These are phyloP conservation scores for Nerophis lumbriciformis DNA, from an alignment of 2,113 vertebrate species.

Conservation along the genomic window DNA sequence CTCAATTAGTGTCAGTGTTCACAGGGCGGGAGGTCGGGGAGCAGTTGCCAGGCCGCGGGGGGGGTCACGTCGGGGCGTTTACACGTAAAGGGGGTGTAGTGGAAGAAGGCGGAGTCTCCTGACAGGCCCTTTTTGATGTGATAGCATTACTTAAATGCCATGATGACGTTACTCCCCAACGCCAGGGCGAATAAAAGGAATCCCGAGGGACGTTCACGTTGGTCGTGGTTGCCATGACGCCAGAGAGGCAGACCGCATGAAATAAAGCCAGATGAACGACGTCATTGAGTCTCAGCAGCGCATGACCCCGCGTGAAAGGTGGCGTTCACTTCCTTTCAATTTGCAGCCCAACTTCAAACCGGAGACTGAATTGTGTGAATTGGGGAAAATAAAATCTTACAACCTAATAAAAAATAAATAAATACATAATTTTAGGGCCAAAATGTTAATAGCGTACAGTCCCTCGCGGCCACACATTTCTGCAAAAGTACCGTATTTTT, in stretches of 20 bases:
- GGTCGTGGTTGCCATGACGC: conserved; percentile 25
- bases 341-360: no score
- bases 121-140: conserved; percentile 25
- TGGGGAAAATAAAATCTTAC: no score
- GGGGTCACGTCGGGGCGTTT: conserved; percentile 32
- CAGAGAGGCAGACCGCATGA: conserved; percentile 29
- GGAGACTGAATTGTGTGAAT: no score
- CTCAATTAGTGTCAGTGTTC: conserved; percentile 71
- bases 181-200: conserved; percentile 31
- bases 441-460: no score
- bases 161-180: conserved; percentile 36
- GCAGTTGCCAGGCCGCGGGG: conserved; percentile 34
- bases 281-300: background rate
- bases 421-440: no score
- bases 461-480: no score
- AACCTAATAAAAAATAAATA: no score
- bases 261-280: conserved; percentile 38
- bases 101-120: conserved; percentile 13
- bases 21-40: conserved; percentile 47
- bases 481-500: no score
- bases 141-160: conserved; percentile 30
- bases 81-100: conserved; percentile 14
- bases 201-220: conserved; percentile 28
- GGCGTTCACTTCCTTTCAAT: no score
- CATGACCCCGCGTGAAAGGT: no score